phyloP scores from a whole-genome alignment of 1,140 invertebrate genomes.

The Anoplolepis gracilipes region DNA sequence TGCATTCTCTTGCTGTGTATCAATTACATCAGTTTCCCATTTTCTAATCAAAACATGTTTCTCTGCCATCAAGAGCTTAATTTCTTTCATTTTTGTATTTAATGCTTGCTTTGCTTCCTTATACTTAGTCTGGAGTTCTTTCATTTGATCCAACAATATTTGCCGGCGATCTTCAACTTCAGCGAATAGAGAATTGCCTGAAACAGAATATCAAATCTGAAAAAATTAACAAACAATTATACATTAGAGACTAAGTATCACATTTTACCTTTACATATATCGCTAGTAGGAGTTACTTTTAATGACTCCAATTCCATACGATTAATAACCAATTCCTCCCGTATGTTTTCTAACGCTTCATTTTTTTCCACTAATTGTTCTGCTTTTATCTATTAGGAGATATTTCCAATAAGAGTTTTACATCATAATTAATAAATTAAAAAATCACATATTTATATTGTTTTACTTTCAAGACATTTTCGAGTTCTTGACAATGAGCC shows the following conservation, averaged over 20 bases:
- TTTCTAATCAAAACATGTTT: conserved; percentile 76
- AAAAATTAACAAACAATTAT: neutral
- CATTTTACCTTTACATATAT: conserved; percentile 75
- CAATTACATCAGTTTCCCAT: conserved; percentile 70
- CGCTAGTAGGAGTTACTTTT: conserved; percentile 69
- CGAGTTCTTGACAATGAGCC: conserved; percentile 58
- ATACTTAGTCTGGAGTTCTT: conserved; percentile 81
- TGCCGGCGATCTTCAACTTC: conserved; percentile 86
- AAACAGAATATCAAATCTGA: neutral
- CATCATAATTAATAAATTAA: conserved; percentile 6
- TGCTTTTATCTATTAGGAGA: conserved; percentile 65
- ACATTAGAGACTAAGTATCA: neutral
- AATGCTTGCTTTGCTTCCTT: conserved; percentile 82
- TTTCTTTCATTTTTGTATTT: conserved; percentile 81
- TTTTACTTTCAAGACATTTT: conserved; percentile 56
- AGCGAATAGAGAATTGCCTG: conserved; percentile 86
- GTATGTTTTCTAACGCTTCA: conserved; percentile 68
- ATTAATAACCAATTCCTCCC: conserved; percentile 72
- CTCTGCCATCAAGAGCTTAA: conserved; percentile 82
- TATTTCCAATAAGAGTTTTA: neutral
- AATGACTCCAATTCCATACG: conserved; percentile 73
- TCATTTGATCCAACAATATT: conserved; percentile 81
- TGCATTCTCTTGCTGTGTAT: conserved; percentile 69
- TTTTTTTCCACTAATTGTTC: conserved; percentile 67
- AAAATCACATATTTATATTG: conserved; percentile 6